Base-by-base conservation (phyloP, 2,888 invertebrate species). In the Chironomus tentans region DNA sequence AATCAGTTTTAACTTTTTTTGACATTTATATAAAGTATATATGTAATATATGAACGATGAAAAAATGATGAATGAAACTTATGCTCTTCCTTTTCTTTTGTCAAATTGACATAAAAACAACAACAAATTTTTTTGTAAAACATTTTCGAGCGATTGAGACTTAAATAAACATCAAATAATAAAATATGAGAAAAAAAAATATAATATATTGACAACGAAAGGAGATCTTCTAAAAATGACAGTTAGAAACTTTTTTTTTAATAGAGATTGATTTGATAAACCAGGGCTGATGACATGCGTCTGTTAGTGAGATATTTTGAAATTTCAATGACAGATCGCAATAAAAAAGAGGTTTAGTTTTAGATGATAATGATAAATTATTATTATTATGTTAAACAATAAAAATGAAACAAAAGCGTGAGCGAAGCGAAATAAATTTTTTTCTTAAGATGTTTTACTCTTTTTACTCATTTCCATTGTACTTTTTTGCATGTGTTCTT, bases 321-420 rank as follows among this genome's bases (percentile, higher is more conserved):
- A 56, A 65, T 13, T 65, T 65, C 22, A 65, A 21, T 21, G 65
- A 65, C 21, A 50, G 72, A 62, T 72, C 72, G 72, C 74, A 12
- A 48, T n/a, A 71, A 28, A 24, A 28, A 72, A 73, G 12, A 74
- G 28, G 10, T 68, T 68, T 46, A 74, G 68, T 74, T 74, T 65
- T 38, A 73, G 73, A 73, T 21, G 62, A 65, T 73, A 73, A 73
- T 62, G 46, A 73, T 73, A 73, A 65, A 73, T 73, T 73, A 73
- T 73, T 38, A 38, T 38, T 73, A 62, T 73, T 73, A 62, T 73
- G 72, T 73, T 73, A 73, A 73, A 56, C 10, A 73, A 62, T 62
- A 73, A 73, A 38, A 70, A 18, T 38, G 38, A 62, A 75, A 24
- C 22, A 76, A 47, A 71, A 18, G 68, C 68, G 68, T 48, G 68